Conservation (phyloP, 2,113 vertebrate species). For the Formicarius rufipectus region DNA sequence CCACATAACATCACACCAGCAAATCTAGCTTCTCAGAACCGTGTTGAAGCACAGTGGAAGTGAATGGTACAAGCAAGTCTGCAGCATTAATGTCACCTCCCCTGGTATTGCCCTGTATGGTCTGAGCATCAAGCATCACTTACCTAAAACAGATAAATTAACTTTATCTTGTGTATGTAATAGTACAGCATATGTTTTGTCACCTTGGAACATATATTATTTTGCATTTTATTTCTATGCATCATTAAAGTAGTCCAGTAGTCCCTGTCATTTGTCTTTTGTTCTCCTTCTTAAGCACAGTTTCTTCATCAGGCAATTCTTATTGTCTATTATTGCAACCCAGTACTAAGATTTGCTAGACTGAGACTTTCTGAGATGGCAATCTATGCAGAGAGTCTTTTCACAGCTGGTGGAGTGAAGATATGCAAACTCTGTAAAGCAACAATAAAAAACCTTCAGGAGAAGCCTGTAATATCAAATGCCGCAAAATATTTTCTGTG, state of each 20-base stretch:
- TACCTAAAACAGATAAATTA: background rate
- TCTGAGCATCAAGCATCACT: background rate
- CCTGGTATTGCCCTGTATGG: background rate
- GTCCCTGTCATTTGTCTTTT: background rate
- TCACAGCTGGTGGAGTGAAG: background rate
- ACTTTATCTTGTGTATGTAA: too few species aligned
- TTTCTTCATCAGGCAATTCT: background rate
- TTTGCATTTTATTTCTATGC: background rate
- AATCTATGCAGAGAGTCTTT: background rate
- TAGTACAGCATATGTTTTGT: background rate
- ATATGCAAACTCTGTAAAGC: background rate
- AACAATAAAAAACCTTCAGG: background rate
- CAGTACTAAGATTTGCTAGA: background rate
- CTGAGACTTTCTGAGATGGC: background rate
- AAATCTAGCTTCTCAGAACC: background rate
- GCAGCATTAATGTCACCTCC: background rate
- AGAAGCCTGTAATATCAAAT: background rate
- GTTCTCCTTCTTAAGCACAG: background rate
- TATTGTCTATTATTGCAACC: background rate
- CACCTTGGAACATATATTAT: background rate
- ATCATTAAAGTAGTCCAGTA: background rate
- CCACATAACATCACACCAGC: background rate
- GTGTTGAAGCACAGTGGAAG: background rate
- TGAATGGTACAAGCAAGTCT: background rate
- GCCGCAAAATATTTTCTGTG: background rate